Evolutionary conservation across 1,140 invertebrate species (phyloP).

Genomic region (Nasonia longicornis): DNA sequence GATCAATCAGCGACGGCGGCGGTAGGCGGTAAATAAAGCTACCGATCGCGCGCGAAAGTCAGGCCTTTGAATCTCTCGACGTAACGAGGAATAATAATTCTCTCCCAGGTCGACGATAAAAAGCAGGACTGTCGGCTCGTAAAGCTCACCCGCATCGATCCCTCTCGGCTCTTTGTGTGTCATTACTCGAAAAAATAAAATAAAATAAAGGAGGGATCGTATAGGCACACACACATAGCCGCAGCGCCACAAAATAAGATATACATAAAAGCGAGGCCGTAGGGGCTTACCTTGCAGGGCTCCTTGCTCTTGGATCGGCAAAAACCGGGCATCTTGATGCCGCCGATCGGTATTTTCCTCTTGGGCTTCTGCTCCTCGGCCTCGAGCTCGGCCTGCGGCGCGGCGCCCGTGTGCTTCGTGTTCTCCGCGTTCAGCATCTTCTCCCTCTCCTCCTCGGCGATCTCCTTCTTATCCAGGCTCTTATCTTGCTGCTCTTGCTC

Average conservation of each 20-base stretch:
- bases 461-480: constrained; percentile 78
- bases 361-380: constrained; percentile 76
- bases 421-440: constrained; percentile 78
- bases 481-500: constrained; percentile 63
- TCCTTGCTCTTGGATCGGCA: constrained; percentile 82
- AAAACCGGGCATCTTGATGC: constrained; percentile 85
- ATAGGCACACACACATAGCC: too few species aligned
- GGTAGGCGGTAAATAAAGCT: neutral
- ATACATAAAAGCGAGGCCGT: neutral
- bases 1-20: too few species aligned
- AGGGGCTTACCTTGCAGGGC: constrained; percentile 71
- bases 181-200: too few species aligned
- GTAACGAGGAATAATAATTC: neutral
- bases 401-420: constrained; percentile 62
- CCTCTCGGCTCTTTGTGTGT: neutral
- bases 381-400: constrained; percentile 62
- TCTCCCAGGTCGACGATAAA: neutral
- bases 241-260: neutral
- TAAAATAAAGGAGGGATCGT: too few species aligned
- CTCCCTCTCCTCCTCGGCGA: constrained; percentile 78
- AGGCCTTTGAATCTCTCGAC: neutral
- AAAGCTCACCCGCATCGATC: neutral
- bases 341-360: constrained; percentile 82
- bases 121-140: neutral
- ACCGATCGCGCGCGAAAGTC: neutral